Percentiles rank a stretch among this genome's conserved stretches.
Conservation (phyloP, 2,888 invertebrate genomes). For the Thera britannica region DNA sequence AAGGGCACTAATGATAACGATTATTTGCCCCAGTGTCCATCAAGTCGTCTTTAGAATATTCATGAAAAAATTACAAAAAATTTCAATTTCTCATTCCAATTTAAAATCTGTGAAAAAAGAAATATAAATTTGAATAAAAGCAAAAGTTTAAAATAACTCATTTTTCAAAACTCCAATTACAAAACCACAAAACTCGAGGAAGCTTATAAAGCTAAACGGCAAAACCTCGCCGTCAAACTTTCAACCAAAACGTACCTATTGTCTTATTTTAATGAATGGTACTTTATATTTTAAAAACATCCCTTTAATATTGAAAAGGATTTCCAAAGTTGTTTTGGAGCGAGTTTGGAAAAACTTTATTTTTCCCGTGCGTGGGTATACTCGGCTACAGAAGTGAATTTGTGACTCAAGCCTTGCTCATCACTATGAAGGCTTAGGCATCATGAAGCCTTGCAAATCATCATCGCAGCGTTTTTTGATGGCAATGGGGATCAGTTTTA, state of each 20-base stretch:
- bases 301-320: slow-evolving; percentile 63
- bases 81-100: too few relatives aligned
- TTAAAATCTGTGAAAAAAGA: too few relatives aligned
- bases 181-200: slow-evolving; percentile 33
- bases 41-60: too few relatives aligned
- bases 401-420: background rate
- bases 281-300: slow-evolving; percentile 52
- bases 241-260: slow-evolving; percentile 46
- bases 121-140: background rate
- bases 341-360: slow-evolving; percentile 41
- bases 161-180: slow-evolving; percentile 25
- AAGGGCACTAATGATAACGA: too few relatives aligned
- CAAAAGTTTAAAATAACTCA: slow-evolving; percentile 8
- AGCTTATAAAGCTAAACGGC: slow-evolving; percentile 23
- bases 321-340: slow-evolving; percentile 54
- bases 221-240: slow-evolving; percentile 36
- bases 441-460: too few relatives aligned
- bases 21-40: too few relatives aligned
- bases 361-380: slow-evolving; percentile 30
- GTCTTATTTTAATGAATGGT: slow-evolving; percentile 56
- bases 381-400: background rate
- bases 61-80: too few relatives aligned
- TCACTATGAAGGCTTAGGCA: too few relatives aligned
- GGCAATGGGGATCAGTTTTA: too few relatives aligned
- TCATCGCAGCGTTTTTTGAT: too few relatives aligned